Base-by-base conservation (phyloP, 1,140 invertebrate genomes). In the Penaeus indicus region DNA sequence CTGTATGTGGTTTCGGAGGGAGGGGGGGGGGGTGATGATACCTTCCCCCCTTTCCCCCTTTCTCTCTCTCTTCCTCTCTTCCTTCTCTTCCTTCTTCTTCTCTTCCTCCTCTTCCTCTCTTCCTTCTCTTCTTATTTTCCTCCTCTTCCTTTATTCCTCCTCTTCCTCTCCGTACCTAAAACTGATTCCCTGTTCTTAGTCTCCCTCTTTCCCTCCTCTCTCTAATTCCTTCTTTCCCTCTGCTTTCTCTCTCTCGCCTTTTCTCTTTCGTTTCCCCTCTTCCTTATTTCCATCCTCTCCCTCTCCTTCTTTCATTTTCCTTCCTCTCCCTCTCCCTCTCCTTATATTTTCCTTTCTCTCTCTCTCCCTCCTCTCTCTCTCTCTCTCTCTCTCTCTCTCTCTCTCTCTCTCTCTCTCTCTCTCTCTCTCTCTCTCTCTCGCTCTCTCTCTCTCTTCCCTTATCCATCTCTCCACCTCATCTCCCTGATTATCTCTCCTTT, bases 391-490 rank as follows among this genome's bases (percentile, higher is more conserved):
- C 60, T 25, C 42, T 62, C 25, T n/a, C 47, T 25, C 47, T 27
- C 79, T 60, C 47, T n/a, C 79, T 81, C 60, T 27, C 27, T 60
- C 79, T 79, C 42, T 60, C 61, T 60, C 47, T 27, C 27, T 60
- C 38, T 22, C 38, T 27, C 77, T 62, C 27, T 81, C 79, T 22
- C 60, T 62, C 47, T 60, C 47, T 60, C 47, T 60, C 27, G 7
- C 54, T 13, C 19, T 21, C 21, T 42, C 10, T 60, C 21, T 21
- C 18, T 10, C 5, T 21, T 27, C 61, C 21, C 61, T 19, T 27
- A 11, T n/a, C 25, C 77, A 25, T 22, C 21, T 27, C 11, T 19
- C 77, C 42, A 19, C 42, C 22, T 38, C 27, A 1, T 79, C 80
- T 61, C 21, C 60, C 19, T 60, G 11, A 27, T 2, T 32, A 16